Conservation (phyloP, 92 coral and sea anemone species). For the Porites evermanni region DNA sequence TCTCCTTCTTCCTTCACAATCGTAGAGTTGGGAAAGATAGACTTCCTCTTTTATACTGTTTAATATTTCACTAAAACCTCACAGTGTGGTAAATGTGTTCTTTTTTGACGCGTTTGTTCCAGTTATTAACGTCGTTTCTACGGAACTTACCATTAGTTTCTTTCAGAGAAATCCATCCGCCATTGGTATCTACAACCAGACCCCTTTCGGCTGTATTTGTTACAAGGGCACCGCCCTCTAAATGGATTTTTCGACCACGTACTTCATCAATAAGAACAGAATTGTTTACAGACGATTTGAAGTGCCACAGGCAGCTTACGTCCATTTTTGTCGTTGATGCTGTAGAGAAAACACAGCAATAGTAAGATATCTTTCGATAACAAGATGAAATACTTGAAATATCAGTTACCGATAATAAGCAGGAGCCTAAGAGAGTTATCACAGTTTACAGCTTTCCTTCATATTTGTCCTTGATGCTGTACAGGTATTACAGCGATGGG, state of each 20-base stretch:
- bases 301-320: conserved; percentile 77
- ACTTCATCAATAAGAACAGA: conserved; percentile 61
- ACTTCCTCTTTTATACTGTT: too few relatives aligned
- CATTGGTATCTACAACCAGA: conserved; percentile 71
- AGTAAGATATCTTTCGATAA: neutral
- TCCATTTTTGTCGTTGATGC: conserved; percentile 37
- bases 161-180: conserved; percentile 76
- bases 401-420: neutral
- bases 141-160: conserved; percentile 74
- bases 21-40: too few relatives aligned
- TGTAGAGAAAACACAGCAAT: conserved; percentile 7
- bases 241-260: conserved; percentile 54
- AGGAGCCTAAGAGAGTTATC: neutral
- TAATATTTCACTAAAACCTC: too few relatives aligned
- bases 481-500: neutral
- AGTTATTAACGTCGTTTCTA: too few relatives aligned
- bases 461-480: conserved; percentile 45
- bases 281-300: conserved; percentile 52
- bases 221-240: conserved; percentile 70
- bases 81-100: too few relatives aligned
- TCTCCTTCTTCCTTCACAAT: too few relatives aligned
- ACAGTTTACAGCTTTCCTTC: conserved; percentile 41
- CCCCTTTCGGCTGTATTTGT: conserved; percentile 67
- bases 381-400: neutral
- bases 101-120: too few relatives aligned